Evolutionary conservation across 2,888 invertebrate genomes (phyloP), one percentile per base, ranked within the genome.

Genomic region (Apodemia zela): DNA sequence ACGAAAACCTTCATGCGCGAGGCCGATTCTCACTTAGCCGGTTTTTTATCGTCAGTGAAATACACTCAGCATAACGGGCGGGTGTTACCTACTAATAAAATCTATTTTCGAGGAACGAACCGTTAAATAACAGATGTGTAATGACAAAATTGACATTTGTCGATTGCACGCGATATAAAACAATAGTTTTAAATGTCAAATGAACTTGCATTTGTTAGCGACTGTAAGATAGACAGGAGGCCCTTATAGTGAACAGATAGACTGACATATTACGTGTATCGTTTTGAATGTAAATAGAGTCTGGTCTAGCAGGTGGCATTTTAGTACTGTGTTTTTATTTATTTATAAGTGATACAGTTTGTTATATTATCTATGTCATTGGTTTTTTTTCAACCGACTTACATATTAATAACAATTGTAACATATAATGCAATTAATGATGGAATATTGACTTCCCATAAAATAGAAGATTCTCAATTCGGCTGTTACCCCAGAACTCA

Each of bases 181-280:
- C 66, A 72, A 73, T 68, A 62, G 61, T 63, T 70, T 70, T 72
- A 74, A 79, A 78, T 80, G 76, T 72, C 73, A 71, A 64, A 63
- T 47, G 54, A 51, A 49, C 25, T 54, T 25, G 59, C 61, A 67
- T 62, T 69, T 67, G 68, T 69, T 71, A 68, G 64, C 61, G 33
- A 59, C 69, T 73, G 75, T 74, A 69, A 77, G 70, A 77, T 72
- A 62, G 78, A 79, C 84, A 81, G 78, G 67, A 79, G 83, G 82
- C 83, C 84, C 81, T 83, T 85, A 83, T 73, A 75, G 65, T 62
- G 66, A 77, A 79, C 72, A 72, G 75, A 73, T 73, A 77, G 75
- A 75, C 71, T 66, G 75, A 79, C 76, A 71, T 76, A 77, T 75
- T 77, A 72, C 72, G 65, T 67, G 61, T 67, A 71, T 67, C 73